Evolutionary conservation across 2,888 invertebrate genomes (phyloP), one percentile per base, ranked within the genome.

Genomic region (Idaea biselata): DNA sequence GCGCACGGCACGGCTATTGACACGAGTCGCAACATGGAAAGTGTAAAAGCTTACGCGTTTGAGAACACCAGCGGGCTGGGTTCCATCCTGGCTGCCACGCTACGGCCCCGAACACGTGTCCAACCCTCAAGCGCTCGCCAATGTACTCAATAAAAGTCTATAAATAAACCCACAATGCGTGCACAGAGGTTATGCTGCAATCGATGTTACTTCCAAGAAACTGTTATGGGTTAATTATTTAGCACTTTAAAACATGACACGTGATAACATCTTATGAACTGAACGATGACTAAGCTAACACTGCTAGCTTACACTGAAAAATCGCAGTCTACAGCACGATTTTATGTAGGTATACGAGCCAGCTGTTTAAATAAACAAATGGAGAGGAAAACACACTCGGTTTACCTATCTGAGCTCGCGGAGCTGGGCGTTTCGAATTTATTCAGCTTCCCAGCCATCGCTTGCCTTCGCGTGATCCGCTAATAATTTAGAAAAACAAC

Each of bases 321-420:
- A 77, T 76, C 74, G 77, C 71, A 80, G 18, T 56, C 56, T 56
- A 56, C 17, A 18, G 69, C 72, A 74, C 74, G 80, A 72, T 80
- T 80, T 79, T 83, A 83, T 82, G 83, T 82, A 83, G 85, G 7
- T 14, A 44, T 83, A 82, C 76, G 71, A 80, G 79, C 86, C 91
- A 44, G 91, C 91, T 91, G 91, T 86, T 81, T 80, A 88, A 87
- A 89, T 84, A 91, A 89, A 90, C 88, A 89, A 78, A 78, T 73
- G 69, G 73, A 76, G 76, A 83, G 80, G 81, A 84, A 84, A 86
- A 74, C 80, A 82, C 82, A 83, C 83, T 77, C 78, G 80, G 74
- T 84, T 91, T 95, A 97, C 97, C 97, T 97, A 93, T 97, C 97
- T 69, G 97, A 97, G 89, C 97, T 97, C 70, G 97, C 97, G 66